A percentile compares a stretch with the other conserved stretches of the same genome.
Evolutionary conservation across 2,888 invertebrate species (phyloP).

Genomic region (Tenthredo amoena): DNA sequence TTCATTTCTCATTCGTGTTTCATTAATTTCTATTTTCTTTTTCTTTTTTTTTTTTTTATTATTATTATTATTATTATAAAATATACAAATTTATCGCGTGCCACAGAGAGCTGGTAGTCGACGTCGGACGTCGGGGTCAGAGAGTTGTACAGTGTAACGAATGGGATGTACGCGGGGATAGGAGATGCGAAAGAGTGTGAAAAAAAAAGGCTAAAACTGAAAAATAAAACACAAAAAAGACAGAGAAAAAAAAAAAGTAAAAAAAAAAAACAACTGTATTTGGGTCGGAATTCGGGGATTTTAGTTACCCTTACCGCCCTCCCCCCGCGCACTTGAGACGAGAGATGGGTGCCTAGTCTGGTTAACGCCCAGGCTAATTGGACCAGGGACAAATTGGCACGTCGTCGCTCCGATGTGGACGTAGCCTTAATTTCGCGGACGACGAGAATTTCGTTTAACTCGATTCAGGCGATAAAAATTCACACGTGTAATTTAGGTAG

Average conservation of each 20-base stretch:
- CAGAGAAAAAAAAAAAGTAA: not conserved
- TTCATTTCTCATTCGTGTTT: too few relatives aligned
- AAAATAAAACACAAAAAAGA: not conserved
- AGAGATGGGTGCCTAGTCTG: constrained; percentile 6
- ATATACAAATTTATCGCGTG: too few relatives aligned
- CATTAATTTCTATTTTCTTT: not conserved
- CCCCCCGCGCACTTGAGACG: not conserved
- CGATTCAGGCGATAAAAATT: not conserved
- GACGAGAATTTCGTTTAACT: not conserved
- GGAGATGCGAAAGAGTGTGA: not conserved
- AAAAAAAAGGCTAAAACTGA: not conserved
- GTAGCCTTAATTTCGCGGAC: constrained; percentile 31
- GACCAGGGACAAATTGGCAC: constrained; percentile 41
- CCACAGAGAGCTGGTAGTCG: not conserved
- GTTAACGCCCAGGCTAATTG: constrained; percentile 24
- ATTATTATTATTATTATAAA: too few relatives aligned
- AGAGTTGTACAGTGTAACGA: not conserved
- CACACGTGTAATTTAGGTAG: not conserved
- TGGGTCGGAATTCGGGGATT: not conserved
- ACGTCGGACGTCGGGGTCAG: not conserved
- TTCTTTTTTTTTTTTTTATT: not conserved
- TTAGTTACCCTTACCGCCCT: not conserved
- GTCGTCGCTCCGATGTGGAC: constrained; percentile 39
- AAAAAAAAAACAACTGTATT: not conserved
- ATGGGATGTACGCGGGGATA: not conserved